These are phyloP conservation scores for Engystomops pustulosus DNA, from an alignment of 2,113 vertebrate species.

Conservation along the genomic window DNA sequence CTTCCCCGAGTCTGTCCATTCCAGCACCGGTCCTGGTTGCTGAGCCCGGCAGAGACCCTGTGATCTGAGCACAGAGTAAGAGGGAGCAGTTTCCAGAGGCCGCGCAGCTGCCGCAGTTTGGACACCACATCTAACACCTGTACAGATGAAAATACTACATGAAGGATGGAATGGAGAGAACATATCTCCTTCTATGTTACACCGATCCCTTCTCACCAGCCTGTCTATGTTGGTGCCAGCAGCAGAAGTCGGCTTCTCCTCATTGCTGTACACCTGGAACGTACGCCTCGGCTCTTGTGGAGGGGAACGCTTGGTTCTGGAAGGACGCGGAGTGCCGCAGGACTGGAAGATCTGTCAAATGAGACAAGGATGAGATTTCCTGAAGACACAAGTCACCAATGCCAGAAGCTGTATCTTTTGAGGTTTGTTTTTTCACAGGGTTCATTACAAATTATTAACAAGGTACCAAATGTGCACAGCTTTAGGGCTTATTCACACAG, in stretches of 20 bases:
- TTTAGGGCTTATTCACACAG: too few relatives aligned
- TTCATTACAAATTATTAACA: too few relatives aligned
- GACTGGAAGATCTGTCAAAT: conserved; percentile 81
- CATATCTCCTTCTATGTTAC: fast-evolving
- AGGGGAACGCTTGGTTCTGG: conserved; percentile 76
- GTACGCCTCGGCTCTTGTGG: conserved; percentile 73
- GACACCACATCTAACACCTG: conserved; percentile 86
- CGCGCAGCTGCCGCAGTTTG: conserved; percentile 79
- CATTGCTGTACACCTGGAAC: conserved; percentile 74
- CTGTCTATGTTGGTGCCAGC: conserved; percentile 84
- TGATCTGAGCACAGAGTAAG: conserved; percentile 84
- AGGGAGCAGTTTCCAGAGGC: conserved; percentile 87
- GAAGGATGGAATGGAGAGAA: background rate
- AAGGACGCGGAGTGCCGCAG: conserved; percentile 76
- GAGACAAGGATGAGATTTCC: background rate
- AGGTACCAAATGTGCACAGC: too few relatives aligned
- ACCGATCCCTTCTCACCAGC: conserved; percentile 73
- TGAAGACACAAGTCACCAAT: too few relatives aligned
- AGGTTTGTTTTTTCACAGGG: too few relatives aligned
- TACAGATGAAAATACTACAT: background rate
- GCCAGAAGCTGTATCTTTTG: too few relatives aligned
- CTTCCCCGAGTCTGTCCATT: conserved; percentile 75
- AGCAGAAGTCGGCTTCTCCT: conserved; percentile 83
- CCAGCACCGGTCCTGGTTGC: conserved; percentile 86
- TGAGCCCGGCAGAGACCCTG: conserved; percentile 79